A percentile compares a stretch with the other conserved stretches of the same genome.
Conservation (phyloP, 2,113 vertebrate species). For the Gadus macrocephalus region DNA sequence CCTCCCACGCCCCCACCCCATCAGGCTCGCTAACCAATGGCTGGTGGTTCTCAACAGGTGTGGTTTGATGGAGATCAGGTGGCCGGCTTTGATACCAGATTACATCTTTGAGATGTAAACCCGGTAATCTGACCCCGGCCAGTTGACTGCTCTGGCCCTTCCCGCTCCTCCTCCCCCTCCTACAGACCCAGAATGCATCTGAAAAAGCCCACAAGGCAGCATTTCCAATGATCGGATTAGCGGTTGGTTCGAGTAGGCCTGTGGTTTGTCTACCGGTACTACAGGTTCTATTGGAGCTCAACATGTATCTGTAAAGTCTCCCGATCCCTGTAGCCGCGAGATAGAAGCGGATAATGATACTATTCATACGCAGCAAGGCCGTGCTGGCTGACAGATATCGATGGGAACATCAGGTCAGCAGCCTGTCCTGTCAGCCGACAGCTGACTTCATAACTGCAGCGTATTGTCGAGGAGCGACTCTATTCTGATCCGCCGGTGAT, state of each 20-base stretch:
- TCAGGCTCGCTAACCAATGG: constrained; percentile 28
- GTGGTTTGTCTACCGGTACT: too few species aligned
- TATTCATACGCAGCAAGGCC: neutral
- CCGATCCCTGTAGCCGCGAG: too few species aligned
- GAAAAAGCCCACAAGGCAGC: too few species aligned
- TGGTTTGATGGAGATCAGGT: constrained; percentile 60
- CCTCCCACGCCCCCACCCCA: constrained; percentile 19
- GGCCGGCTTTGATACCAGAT: constrained; percentile 72
- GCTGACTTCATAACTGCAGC: constrained; percentile 38
- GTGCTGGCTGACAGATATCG: constrained; percentile 41
- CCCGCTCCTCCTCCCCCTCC: constrained; percentile 22
- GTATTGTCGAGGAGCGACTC: constrained; percentile 37
- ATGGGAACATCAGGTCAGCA: constrained; percentile 47
- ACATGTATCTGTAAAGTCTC: too few species aligned
- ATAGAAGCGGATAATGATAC: neutral
- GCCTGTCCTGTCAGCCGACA: constrained; percentile 22
- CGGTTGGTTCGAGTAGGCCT: too few species aligned
- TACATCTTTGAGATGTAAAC: constrained; percentile 62
- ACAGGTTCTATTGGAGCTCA: too few species aligned
- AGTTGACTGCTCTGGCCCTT: constrained; percentile 56
- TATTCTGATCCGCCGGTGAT: constrained; percentile 50
- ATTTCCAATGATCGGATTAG: too few species aligned
- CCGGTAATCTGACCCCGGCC: constrained; percentile 13
- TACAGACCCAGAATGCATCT: too few species aligned
- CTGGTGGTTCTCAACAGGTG: constrained; percentile 62